Conservation (phyloP, 2,797 vertebrate species). For the Hozukius guyotensis region DNA sequence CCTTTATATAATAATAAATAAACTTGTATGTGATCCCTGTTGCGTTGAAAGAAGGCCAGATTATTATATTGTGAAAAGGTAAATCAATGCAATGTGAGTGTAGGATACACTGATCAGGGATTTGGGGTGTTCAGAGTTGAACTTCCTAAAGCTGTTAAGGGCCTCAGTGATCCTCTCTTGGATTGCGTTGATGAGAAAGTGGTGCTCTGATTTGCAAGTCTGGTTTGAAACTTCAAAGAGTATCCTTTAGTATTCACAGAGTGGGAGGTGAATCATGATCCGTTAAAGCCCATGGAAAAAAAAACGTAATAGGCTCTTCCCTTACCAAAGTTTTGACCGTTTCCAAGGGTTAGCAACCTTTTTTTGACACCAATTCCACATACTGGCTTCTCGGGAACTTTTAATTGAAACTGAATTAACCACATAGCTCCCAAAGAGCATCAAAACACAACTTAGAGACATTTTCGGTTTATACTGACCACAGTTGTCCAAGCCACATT, state of each 20-base stretch:
- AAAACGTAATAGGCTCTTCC: slow-evolving; percentile 17
- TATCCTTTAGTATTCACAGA: slow-evolving; percentile 43
- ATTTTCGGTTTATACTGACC: slow-evolving; percentile 16
- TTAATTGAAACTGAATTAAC: slow-evolving; percentile 30
- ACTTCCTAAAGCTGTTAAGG: slow-evolving; percentile 30
- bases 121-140: slow-evolving; percentile 4
- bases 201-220: slow-evolving; percentile 45
- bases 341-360: slow-evolving; percentile 19
- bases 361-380: slow-evolving; percentile 18
- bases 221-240: slow-evolving; percentile 65
- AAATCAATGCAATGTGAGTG: neutral
- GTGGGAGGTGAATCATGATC: slow-evolving; percentile 30
- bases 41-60: neutral
- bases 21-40: neutral
- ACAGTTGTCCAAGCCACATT: neutral
- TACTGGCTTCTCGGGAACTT: slow-evolving; percentile 9
- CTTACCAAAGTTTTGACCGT: neutral
- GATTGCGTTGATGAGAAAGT: slow-evolving; percentile 36
- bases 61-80: neutral
- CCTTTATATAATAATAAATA: neutral
- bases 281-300: slow-evolving; percentile 6
- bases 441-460: slow-evolving; percentile 4
- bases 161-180: slow-evolving; percentile 15
- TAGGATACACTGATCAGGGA: neutral
- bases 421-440: neutral